Evolutionary conservation across 1,140 invertebrate species (phyloP).

Genomic region (Cotesia typhae): DNA sequence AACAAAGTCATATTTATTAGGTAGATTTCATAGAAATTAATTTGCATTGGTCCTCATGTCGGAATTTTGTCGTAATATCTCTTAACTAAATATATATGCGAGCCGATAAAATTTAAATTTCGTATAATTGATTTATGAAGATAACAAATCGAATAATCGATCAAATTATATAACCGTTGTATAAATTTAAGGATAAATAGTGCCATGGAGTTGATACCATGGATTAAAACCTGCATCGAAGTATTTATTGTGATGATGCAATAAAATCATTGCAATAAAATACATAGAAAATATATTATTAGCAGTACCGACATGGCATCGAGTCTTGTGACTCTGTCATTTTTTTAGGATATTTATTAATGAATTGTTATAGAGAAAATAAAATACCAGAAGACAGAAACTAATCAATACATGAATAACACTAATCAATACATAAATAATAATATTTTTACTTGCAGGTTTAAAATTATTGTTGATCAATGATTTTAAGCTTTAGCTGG

Average conservation of each 20-base stretch:
- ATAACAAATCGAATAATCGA: background rate
- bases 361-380: background rate
- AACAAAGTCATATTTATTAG: no score
- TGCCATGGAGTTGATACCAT: constrained; percentile 1
- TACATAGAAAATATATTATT: background rate
- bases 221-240: constrained; percentile 29
- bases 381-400: constrained; percentile 2
- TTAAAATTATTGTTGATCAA: constrained; percentile 59
- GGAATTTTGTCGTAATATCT: no score
- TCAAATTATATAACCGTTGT: constrained; percentile 3
- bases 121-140: no score
- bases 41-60: no score
- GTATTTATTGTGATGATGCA: background rate
- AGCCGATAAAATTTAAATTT: no score
- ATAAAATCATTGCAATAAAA: no score
- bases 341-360: constrained; percentile 18
- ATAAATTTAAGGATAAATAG: background rate
- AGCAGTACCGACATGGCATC: constrained; percentile 24
- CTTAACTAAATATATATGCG: no score
- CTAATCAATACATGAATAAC: no score
- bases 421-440: constrained; percentile 29
- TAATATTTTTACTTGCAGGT: constrained; percentile 38
- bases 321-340: no score
- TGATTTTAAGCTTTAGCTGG: constrained; percentile 54
- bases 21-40: no score